Percentiles rank a stretch among this genome's conserved stretches.
phyloP scores from a whole-genome alignment of 1,140 invertebrate genomes.

The Pectinophora gossypiella region DNA sequence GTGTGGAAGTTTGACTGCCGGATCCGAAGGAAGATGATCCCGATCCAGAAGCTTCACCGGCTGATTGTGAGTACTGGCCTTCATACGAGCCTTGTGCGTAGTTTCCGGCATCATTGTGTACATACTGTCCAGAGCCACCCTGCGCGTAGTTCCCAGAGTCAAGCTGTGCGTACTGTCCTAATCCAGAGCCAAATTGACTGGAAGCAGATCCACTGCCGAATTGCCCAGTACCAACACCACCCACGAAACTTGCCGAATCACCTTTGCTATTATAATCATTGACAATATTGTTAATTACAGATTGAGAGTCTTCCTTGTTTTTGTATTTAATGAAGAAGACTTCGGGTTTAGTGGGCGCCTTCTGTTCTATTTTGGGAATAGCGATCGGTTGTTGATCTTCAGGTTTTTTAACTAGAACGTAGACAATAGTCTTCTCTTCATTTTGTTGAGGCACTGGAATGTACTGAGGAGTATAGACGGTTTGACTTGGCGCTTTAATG shows the following conservation, averaged over 20 bases:
- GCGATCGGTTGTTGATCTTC: slow-evolving; percentile 82
- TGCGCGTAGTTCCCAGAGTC: not conserved
- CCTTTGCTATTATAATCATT: slow-evolving; percentile 50
- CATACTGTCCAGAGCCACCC: not conserved
- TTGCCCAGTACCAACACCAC: not conserved
- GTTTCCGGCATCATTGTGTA: no score
- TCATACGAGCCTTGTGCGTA: not conserved
- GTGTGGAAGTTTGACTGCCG: not conserved
- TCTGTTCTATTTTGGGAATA: slow-evolving; percentile 76
- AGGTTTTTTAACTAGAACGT: slow-evolving; percentile 88
- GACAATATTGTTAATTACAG: slow-evolving; percentile 59
- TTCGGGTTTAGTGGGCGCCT: slow-evolving; percentile 57
- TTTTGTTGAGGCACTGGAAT: slow-evolving; percentile 68
- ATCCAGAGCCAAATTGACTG: not conserved
- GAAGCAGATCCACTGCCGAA: not conserved
- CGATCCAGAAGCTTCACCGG: no score
- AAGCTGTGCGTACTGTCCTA: not conserved
- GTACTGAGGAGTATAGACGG: slow-evolving; percentile 51
- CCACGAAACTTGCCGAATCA: slow-evolving; percentile 14
- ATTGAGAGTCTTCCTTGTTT: slow-evolving; percentile 53
- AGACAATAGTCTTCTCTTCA: slow-evolving; percentile 90
- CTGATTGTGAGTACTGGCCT: not conserved
- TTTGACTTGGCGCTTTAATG: slow-evolving; percentile 82
- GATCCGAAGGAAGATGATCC: no score
- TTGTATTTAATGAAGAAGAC: slow-evolving; percentile 67